Conservation (phyloP, 2,797 vertebrate species). For the Betta splendens region DNA sequence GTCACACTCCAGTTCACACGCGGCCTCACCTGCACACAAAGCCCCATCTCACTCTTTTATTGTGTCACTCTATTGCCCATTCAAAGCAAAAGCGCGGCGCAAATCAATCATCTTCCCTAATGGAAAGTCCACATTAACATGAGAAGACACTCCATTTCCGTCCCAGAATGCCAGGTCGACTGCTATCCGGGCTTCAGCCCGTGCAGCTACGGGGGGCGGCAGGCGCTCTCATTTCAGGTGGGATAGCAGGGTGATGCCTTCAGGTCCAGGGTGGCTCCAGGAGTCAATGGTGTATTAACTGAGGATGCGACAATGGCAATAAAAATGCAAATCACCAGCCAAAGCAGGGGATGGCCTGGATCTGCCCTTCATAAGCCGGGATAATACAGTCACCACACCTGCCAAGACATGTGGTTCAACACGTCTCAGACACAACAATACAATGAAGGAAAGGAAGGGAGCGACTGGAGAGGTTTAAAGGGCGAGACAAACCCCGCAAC, state of each 20-base stretch:
- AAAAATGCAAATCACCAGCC: conserved; percentile 86
- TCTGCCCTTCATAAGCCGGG: conserved; percentile 76
- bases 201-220: conserved; percentile 43
- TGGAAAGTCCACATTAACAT: conserved; percentile 86
- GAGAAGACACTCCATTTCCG: conserved; percentile 82
- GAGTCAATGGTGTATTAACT: conserved; percentile 81
- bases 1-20: conserved; percentile 66
- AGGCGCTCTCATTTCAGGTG: conserved; percentile 72
- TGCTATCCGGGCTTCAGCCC: conserved; percentile 63
- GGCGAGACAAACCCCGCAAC: conserved; percentile 15
- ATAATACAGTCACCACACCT: conserved; percentile 81
- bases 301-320: conserved; percentile 80
- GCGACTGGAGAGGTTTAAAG: conserved; percentile 13
- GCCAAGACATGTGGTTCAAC: conserved; percentile 72
- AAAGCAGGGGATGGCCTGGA: conserved; percentile 73
- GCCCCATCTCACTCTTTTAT: conserved; percentile 66
- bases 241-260: conserved; percentile 70
- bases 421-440: conserved; percentile 65
- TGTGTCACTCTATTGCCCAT: conserved; percentile 71
- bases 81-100: conserved; percentile 64
- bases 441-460: conserved; percentile 38
- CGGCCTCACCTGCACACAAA: conserved; percentile 74
- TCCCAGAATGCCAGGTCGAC: conserved; percentile 82
- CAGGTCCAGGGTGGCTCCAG: conserved; percentile 70
- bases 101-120: conserved; percentile 86